Percentiles rank a stretch among this genome's conserved stretches.
phyloP scores from a whole-genome alignment of 35 echinoderm and acorn worm genomes.

The Heliocidaris erythrogramma region DNA sequence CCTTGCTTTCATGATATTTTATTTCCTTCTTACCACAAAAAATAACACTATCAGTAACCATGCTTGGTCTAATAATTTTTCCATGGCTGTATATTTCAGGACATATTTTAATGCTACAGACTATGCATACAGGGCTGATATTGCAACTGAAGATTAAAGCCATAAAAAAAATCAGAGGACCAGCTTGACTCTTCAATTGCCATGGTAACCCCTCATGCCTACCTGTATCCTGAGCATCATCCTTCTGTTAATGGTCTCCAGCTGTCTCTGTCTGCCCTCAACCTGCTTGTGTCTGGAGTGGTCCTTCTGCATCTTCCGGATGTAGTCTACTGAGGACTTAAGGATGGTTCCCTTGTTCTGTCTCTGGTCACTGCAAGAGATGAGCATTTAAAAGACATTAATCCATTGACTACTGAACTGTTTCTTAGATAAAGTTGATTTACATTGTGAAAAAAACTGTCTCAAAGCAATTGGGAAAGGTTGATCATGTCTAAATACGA shows the following conservation, averaged over 20 bases:
- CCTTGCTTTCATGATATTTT: too few relatives aligned
- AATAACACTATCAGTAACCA: too few relatives aligned
- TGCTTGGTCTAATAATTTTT: too few relatives aligned
- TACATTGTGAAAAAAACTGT: too few relatives aligned
- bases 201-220: background rate
- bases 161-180: background rate
- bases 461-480: too few relatives aligned
- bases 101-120: background rate
- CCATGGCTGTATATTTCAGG: background rate
- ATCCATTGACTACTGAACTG: background rate
- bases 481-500: too few relatives aligned
- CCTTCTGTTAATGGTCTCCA: conserved; percentile 74
- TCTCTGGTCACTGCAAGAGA: conserved; percentile 79
- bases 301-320: conserved; percentile 86
- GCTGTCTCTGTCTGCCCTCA: conserved; percentile 69
- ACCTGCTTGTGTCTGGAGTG: conserved; percentile 52
- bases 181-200: background rate
- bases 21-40: too few relatives aligned
- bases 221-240: conserved; percentile 97
- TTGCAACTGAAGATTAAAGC: background rate
- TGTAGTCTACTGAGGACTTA: conserved; percentile 96
- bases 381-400: background rate
- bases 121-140: background rate
- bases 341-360: conserved; percentile 97
- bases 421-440: too few relatives aligned